Base-by-base conservation (phyloP, 1,140 invertebrate genomes). In the Tenebrio molitor region DNA sequence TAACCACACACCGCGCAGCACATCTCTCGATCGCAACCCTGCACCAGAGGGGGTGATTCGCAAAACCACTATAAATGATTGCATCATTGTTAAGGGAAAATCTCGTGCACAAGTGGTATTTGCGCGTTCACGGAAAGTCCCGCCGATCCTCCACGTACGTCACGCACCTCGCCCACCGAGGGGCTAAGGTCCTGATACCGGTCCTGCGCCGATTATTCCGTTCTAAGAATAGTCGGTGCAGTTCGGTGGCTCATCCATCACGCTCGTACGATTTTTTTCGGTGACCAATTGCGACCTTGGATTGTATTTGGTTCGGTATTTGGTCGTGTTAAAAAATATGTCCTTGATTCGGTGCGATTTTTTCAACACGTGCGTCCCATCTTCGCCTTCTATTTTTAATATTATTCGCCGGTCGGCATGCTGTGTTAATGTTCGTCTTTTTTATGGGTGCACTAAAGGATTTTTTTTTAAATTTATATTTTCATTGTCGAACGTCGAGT, bases 301-400 rank as follows among this genome's bases (percentile, higher is more conserved):
- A 29, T 12, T 29, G 50, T 58, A 58, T 58, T 58, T 58, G 50
- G 50, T 58, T 58, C 29, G 50, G 50, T 58, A 58, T 58, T 58
- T 58, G 14, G 50, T 29, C n/a, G 21, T 58, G 50, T 58, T 58
- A 58, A 58, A 25, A 58, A 58, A 58, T 58, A 58, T 58, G 50
- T 58, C 50, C 50, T 58, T 58, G 50, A 58, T 58, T 29, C 29
- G 25, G 50, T 58, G 23, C 29, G 29, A 58, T 58, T 58, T 58
- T 58, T 58, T 58, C 50, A 58, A 58, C 50, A 58, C 50, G 50
- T 58, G 50, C 29, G 50, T 58, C 12, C 50, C 50, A 58, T 58
- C 50, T 58, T 58, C 50, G 23, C 8, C 17, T 58, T 25, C 50
- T 58, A 58, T 58, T 58, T 58, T 58, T 58, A 58, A 58, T 58